Percentiles rank a stretch among this genome's conserved stretches.
phyloP scores from a whole-genome alignment of 2,888 invertebrate genomes.

The Xestoiulus laeticollis region DNA sequence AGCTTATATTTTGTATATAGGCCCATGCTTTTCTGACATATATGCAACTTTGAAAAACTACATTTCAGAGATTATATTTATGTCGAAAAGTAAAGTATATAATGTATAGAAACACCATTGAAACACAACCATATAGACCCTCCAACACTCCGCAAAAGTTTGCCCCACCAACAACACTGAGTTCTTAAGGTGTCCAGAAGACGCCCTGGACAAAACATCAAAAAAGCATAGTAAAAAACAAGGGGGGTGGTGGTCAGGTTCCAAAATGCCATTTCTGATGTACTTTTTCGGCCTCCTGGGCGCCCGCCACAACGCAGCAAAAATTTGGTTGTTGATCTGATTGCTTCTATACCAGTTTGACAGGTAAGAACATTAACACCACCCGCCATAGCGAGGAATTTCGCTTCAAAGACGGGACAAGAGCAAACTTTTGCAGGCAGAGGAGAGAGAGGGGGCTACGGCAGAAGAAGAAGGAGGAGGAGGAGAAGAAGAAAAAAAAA shows the following conservation, averaged over 20 bases:
- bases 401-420: constrained; percentile 45
- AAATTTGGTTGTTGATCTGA: constrained; percentile 5
- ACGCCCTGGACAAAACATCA: background rate
- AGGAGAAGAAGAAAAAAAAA: background rate
- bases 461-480: background rate
- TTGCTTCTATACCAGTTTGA: constrained; percentile 50
- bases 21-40: too few relatives aligned
- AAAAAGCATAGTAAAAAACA: too few relatives aligned
- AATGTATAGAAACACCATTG: too few relatives aligned
- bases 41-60: too few relatives aligned
- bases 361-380: constrained; percentile 51
- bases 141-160: background rate
- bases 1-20: too few relatives aligned
- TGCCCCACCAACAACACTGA: background rate
- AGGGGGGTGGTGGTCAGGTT: too few relatives aligned
- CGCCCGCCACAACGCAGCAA: constrained; percentile 32
- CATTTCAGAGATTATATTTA: too few relatives aligned
- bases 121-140: too few relatives aligned
- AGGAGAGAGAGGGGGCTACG: constrained; percentile 36
- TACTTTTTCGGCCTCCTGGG: background rate
- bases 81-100: too few relatives aligned
- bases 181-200: background rate
- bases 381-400: constrained; percentile 48
- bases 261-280: background rate
- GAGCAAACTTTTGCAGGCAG: background rate